Base-by-base conservation (phyloP, 2,888 invertebrate species). In the Fragum whitleyi region DNA sequence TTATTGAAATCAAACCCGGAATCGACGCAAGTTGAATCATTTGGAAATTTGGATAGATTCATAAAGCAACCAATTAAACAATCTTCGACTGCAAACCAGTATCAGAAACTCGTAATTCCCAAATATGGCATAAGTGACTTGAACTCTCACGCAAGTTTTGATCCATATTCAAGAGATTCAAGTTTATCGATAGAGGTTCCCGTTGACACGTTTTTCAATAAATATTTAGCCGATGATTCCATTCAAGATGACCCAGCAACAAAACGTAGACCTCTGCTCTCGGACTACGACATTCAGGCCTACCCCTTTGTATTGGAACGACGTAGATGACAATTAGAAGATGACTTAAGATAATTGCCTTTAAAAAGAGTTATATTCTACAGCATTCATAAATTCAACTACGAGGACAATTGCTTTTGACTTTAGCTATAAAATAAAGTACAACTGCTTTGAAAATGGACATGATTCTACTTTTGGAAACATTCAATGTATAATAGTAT, bases 131-230 rank as follows among this genome's bases (percentile, higher is more conserved):
- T 26, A 2, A 36, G n/a, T 21, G 65, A 65, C 42, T 42, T 21
- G 7, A 39, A 39, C 21, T 65, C 32, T 23, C 7, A 14, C 14
- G 3, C 36, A 9, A 65, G 23, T 42, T 65, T 32, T 36, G 36
- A 36, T 1, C 19, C 39, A 26, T 65, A 42, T 65, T 39, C 65
- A 21, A 65, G 42, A n/a, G 65, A 65, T 65, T 65, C 65, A 39
- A 42, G 42, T 42, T 39, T 65, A 42, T 65, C 42, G 42, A n/a
- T 65, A 65, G 65, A 42, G 1, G 1, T 42, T 14, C 65, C 65
- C 23, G 21, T 6, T 9, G 42, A 23, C 36, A 21, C 2, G n/a
- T n/a, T n/a, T 23, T 42, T 36, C 65, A 42, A 65, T 65, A 36
- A 36, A 14, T 65, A 42, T 65, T 42, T 42, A 65, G 23, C 65